Evolutionary conservation across 2,113 vertebrate genomes (phyloP).

Genomic region (Megaceryle maxima): DNA sequence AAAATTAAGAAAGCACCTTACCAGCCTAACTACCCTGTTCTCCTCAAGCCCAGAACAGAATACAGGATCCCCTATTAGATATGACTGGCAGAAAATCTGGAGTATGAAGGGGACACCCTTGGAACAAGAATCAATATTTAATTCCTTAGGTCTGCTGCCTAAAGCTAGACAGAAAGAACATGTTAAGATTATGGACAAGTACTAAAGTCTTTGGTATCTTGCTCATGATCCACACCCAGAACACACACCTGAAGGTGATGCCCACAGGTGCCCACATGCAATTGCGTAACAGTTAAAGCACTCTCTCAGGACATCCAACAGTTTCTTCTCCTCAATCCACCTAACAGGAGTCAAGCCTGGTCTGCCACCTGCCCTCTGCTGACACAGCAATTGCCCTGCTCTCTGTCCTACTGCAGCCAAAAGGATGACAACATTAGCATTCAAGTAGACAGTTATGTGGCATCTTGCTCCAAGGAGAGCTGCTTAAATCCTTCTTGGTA

Average conservation of each 20-base stretch:
- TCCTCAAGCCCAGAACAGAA: background rate
- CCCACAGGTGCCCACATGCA: background rate
- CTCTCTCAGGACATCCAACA: background rate
- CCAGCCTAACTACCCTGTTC: background rate
- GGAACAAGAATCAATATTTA: background rate
- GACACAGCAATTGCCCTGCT: background rate
- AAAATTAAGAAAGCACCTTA: background rate
- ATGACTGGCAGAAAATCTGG: background rate
- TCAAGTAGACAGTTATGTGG: background rate
- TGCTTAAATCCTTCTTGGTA: background rate
- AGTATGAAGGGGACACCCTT: background rate
- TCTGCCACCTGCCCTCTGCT: background rate
- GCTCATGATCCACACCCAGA: background rate
- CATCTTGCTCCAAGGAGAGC: background rate
- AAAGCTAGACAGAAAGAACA: background rate
- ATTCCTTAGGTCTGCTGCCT: background rate
- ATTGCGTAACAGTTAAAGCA: background rate
- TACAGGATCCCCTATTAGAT: accelerated
- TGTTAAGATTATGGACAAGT: background rate
- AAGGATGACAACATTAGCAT: background rate
- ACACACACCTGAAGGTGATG: accelerated
- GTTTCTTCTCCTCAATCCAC: background rate
- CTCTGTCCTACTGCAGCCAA: background rate
- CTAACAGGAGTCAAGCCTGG: background rate
- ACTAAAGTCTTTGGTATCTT: background rate